Conservation (phyloP, 2,113 vertebrate species). For the Setophaga coronata region DNA sequence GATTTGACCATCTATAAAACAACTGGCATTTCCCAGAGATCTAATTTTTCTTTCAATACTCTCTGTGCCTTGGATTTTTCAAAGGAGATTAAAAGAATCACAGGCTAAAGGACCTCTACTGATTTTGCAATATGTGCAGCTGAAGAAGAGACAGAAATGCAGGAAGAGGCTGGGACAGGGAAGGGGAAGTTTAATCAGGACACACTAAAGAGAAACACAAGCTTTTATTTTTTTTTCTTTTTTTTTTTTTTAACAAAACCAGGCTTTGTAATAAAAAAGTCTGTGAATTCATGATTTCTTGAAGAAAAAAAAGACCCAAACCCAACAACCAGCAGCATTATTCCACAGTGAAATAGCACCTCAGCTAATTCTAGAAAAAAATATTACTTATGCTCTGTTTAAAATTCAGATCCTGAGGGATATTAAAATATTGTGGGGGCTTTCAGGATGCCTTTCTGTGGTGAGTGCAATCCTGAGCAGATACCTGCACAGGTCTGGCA, state of each 20-base stretch:
- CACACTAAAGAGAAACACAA: not conserved
- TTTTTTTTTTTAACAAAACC: not conserved
- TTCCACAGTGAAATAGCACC: conserved; percentile 72
- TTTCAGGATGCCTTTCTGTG: not conserved
- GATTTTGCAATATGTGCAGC: conserved; percentile 1
- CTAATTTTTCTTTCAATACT: conserved; percentile 5
- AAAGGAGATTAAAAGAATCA: not conserved
- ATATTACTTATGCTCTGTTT: conserved; percentile 77
- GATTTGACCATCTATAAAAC: conserved; percentile 16
- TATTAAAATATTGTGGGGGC: not conserved
- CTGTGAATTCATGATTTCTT: conserved; percentile 8
- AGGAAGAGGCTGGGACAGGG: not conserved
- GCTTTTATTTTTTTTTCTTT: not conserved
- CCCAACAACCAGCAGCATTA: not conserved
- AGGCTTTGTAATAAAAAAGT: not conserved
- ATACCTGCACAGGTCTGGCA: not conserved
- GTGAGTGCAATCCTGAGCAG: not conserved
- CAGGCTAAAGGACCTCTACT: not conserved
- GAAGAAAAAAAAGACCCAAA: not conserved
- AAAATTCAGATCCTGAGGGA: conserved; percentile 29
- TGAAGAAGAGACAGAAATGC: not conserved
- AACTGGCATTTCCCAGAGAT: not conserved
- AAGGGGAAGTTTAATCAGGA: conserved; percentile 9
- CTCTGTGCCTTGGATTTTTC: not conserved
- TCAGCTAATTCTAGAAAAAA: conserved; percentile 78